Percentiles rank a stretch among this genome's conserved stretches.
Conservation (phyloP, 2,113 vertebrate species). For the Athene cunicularia region DNA sequence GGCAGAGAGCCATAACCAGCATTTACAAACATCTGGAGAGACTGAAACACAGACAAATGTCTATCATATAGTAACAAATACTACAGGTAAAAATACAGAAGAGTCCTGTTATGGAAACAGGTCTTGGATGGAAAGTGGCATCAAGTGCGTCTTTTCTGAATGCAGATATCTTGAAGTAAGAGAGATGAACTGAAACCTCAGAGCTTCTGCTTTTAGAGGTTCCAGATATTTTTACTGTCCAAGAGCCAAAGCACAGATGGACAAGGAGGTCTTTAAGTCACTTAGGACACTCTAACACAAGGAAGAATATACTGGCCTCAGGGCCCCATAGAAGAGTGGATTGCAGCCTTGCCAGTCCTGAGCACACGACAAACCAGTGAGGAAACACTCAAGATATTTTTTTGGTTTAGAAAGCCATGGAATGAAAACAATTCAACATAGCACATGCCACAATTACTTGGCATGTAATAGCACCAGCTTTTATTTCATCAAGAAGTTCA, state of each 20-base stretch:
- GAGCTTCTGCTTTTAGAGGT: not conserved
- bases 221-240: not conserved
- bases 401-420: not conserved
- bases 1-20: not conserved
- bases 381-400: not conserved
- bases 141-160: not conserved
- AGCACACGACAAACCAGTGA: not conserved
- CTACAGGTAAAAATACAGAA: not conserved
- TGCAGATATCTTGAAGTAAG: not conserved
- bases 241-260: not conserved
- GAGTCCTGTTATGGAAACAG: not conserved
- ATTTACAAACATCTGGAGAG: not conserved
- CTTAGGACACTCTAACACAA: not conserved
- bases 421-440: conserved; percentile 30
- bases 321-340: not conserved
- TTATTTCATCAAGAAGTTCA: not conserved
- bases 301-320: not conserved
- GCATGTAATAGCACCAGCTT: not conserved
- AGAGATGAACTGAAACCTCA: not conserved
- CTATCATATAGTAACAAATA: not conserved
- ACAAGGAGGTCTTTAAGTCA: not conserved
- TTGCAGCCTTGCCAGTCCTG: not conserved
- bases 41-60: not conserved
- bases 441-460: not conserved
- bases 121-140: not conserved